Conservation (phyloP, 2,113 vertebrate species). For the Vidua chalybeata region DNA sequence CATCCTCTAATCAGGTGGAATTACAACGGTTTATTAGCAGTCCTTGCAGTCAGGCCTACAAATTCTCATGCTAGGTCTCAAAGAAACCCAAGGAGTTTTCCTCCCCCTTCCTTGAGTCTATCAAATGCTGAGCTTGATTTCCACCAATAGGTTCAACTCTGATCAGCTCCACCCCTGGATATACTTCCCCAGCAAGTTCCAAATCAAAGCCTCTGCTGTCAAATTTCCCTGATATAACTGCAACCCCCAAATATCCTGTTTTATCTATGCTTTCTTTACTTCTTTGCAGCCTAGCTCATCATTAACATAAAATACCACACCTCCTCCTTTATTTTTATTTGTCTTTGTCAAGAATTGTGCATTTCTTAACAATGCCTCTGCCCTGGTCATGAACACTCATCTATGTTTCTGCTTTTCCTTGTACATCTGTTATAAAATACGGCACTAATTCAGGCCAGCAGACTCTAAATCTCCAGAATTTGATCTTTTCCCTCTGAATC, state of each 20-base stretch:
- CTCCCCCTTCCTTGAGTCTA: background rate
- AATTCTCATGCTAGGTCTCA: conserved; percentile 37
- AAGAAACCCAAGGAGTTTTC: conserved; percentile 24
- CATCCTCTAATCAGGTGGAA: conserved; percentile 57
- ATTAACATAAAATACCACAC: background rate
- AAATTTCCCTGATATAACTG: background rate
- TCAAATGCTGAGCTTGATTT: conserved; percentile 1
- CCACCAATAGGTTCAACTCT: background rate
- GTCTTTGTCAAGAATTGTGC: background rate
- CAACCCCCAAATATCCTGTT: background rate
- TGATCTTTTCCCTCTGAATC: background rate
- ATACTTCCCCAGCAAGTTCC: background rate
- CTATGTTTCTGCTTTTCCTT: background rate
- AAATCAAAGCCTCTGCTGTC: background rate
- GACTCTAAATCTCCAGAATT: background rate
- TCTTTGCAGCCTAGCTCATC: background rate
- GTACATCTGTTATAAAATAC: background rate
- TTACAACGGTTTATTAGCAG: conserved; percentile 56
- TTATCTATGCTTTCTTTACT: background rate
- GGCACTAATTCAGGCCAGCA: conserved; percentile 11
- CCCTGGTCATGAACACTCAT: background rate
- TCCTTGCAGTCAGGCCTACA: background rate
- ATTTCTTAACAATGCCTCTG: background rate
- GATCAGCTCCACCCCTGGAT: background rate
- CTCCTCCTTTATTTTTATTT: background rate